These are phyloP conservation scores for Butorides virescens DNA, from an alignment of 2,113 vertebrate genomes.

Conservation along the genomic window DNA sequence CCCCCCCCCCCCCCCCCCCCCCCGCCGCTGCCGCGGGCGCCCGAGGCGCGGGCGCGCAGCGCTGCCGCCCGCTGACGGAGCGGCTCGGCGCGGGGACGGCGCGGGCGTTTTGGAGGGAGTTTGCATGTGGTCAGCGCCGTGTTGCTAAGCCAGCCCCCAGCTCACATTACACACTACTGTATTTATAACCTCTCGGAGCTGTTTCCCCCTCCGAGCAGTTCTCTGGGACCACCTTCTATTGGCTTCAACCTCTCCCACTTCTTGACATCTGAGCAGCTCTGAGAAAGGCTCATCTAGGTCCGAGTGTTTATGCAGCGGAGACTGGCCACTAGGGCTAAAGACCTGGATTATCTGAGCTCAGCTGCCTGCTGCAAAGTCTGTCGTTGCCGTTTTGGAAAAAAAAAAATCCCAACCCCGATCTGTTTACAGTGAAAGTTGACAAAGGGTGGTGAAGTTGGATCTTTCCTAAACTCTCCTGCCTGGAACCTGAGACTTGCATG, in stretches of 20 bases:
- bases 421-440: conserved; percentile 73
- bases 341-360: conserved; percentile 81
- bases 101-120: conserved; percentile 82
- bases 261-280: conserved; percentile 86
- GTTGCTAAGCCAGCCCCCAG: conserved; percentile 95
- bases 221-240: conserved; percentile 89
- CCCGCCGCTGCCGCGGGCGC: neutral
- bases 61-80: conserved; percentile 47
- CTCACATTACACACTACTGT: conserved; percentile 95
- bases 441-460: conserved; percentile 70
- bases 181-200: conserved; percentile 96
- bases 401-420: conserved; percentile 37
- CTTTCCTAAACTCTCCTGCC: conserved; percentile 67
- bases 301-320: conserved; percentile 78
- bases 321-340: conserved; percentile 78
- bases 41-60: conserved; percentile 1
- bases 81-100: conserved; percentile 49
- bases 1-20: neutral
- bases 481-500: conserved; percentile 77
- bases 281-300: conserved; percentile 78
- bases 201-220: conserved; percentile 86
- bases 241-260: conserved; percentile 80
- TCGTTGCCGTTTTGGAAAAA: conserved; percentile 60
- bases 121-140: conserved; percentile 90
- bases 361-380: conserved; percentile 47